Evolutionary conservation across 2,113 vertebrate genomes (phyloP), one percentile per base, ranked within the genome.

Genomic region (Synchiropus splendidus): DNA sequence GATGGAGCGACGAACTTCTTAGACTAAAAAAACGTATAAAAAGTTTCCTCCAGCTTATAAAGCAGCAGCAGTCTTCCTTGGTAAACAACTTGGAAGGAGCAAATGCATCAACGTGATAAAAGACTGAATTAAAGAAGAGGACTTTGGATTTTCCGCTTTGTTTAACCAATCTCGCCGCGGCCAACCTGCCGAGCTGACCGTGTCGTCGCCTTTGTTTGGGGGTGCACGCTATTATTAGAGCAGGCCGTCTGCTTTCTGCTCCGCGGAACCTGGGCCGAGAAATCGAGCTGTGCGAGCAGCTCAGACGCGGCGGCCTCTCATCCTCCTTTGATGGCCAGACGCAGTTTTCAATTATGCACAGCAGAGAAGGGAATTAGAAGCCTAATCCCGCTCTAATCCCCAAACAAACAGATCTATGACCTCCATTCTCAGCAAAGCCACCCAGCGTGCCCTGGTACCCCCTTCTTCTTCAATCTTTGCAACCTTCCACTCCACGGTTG

Each of bases 311-410:
- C 12, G 42, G 50, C 46, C 53, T 58, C 62, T 65, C 42, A 40
- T 61, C 58, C 45, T 41, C 38, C 43, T 47, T 68, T 51, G 18
- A 65, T 55, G 59, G 54, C 51, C 65, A 66, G 51, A 74, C 61
- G 46, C 58, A 70, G 62, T 76, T 82, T 82, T 82, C 79, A 80
- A 77, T 82, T 82, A 82, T 73, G 71, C 71, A 74, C 69, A 68
- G 45, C 44, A 60, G 58, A 62, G 69, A 73, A 64, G 48, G 62
- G 77, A 75, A 78, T 82, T 75, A 82, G 56, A 58, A 48, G 16
- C 51, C 58, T 77, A 78, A 80, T 78, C 74, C 73, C 17, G 15
- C 18, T 38, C 58, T 80, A 80, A 80, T 78, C 77, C 75, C 73
- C 60, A 75, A 80, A 78, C 77, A 82, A 82, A 82, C 73, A 74